Conservation (phyloP, 2,888 invertebrate species). For the Syrphus vitripennis region DNA sequence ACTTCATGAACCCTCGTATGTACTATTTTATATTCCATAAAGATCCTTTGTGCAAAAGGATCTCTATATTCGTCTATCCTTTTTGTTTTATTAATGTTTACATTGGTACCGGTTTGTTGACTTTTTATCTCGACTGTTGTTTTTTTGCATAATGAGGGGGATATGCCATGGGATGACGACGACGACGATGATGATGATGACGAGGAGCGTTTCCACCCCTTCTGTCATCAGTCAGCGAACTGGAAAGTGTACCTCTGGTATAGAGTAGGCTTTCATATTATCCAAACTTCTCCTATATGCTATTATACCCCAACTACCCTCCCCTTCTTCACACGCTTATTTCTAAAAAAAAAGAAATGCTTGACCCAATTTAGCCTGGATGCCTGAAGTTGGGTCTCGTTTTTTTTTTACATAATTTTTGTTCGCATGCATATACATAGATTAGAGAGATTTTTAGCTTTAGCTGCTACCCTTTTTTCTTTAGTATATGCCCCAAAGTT, state of each 20-base stretch:
- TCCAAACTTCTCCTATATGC: not conserved
- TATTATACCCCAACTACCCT: not conserved
- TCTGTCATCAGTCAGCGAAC: constrained; percentile 56
- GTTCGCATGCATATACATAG: constrained; percentile 17
- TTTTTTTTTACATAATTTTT: not conserved
- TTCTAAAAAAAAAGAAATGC: constrained; percentile 42
- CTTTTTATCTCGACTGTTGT: constrained; percentile 53
- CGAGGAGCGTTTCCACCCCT: constrained; percentile 32
- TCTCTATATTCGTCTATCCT: constrained; percentile 11
- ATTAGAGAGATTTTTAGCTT: not conserved
- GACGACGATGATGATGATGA: not conserved
- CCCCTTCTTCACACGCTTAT: constrained; percentile 1
- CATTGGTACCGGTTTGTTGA: constrained; percentile 56
- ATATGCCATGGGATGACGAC: constrained; percentile 9
- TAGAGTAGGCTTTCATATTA: constrained; percentile 19
- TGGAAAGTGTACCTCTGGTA: constrained; percentile 51
- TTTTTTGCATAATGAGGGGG: constrained; percentile 28
- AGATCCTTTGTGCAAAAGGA: constrained; percentile 15
- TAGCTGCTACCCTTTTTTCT: constrained; percentile 38
- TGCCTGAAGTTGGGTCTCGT: constrained; percentile 39
- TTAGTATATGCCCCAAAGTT: constrained; percentile 34
- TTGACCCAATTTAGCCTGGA: constrained; percentile 62
- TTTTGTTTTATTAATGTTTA: constrained; percentile 24
- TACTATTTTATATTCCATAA: not conserved
- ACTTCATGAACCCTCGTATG: not conserved